Conservation (phyloP, 1,140 invertebrate genomes). For the Batillaria attramentaria region DNA sequence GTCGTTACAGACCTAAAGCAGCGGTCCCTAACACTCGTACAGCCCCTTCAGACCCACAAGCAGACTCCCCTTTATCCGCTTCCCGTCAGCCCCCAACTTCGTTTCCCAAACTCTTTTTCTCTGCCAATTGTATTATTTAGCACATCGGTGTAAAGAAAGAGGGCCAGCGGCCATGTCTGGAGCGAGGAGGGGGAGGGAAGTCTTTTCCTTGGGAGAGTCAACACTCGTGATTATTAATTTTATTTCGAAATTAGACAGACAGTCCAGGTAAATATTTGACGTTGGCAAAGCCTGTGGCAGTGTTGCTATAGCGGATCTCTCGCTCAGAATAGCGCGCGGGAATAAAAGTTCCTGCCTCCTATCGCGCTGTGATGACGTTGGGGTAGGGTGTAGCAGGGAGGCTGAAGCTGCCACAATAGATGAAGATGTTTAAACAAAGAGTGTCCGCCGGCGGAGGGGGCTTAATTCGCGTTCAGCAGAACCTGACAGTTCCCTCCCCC, state of each 20-base stretch:
- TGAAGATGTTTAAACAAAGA: too few species aligned
- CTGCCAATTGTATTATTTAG: constrained; percentile 18
- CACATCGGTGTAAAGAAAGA: not conserved
- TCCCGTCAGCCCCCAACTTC: not conserved
- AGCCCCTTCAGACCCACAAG: too few species aligned
- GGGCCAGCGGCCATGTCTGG: not conserved
- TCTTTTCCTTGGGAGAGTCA: not conserved
- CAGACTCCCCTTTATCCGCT: too few species aligned
- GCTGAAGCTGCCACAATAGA: too few species aligned
- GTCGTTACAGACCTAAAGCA: too few species aligned
- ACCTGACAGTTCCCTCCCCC: too few species aligned
- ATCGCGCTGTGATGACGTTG: too few species aligned
- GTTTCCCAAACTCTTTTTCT: not conserved
- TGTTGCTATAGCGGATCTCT: not conserved
- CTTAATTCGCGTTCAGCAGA: too few species aligned
- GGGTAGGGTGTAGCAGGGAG: too few species aligned
- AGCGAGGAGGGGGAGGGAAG: not conserved
- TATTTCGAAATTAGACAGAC: constrained; percentile 28
- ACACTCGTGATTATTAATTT: constrained; percentile 26
- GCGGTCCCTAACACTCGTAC: too few species aligned
- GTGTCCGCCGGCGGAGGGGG: too few species aligned
- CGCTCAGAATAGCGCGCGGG: not conserved
- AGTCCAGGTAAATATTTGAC: constrained; percentile 26
- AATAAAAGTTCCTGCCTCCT: too few species aligned
- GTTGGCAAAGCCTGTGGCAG: constrained; percentile 1